Percentiles rank a stretch among this genome's conserved stretches.
Conservation (phyloP, 2,113 vertebrate species). For the Todiramphus chloris region DNA sequence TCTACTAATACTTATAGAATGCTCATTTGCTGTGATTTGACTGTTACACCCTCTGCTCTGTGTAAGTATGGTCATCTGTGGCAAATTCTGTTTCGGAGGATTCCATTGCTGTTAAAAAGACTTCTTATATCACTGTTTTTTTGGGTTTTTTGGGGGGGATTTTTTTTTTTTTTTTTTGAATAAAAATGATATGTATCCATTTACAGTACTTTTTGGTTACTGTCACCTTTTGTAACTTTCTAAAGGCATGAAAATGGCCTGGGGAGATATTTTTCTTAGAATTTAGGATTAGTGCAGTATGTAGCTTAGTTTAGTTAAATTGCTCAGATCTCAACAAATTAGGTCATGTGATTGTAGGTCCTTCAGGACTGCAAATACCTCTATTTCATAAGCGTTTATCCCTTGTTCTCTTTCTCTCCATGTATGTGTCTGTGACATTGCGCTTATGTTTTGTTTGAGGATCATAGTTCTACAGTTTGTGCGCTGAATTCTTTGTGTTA, state of each 20-base stretch:
- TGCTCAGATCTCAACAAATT: not conserved
- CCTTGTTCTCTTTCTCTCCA: not conserved
- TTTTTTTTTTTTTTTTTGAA: not conserved
- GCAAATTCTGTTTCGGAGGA: not conserved
- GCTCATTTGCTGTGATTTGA: slow-evolving; percentile 12
- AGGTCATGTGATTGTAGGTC: not conserved
- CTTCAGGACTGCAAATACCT: not conserved
- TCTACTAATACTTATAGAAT: not conserved
- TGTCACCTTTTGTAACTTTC: not conserved
- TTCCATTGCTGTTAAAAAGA: not conserved
- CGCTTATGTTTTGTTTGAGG: not conserved
- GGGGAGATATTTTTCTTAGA: not conserved
- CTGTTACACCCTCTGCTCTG: not conserved
- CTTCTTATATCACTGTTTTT: not conserved
- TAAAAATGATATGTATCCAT: fast-evolving
- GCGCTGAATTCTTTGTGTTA: not conserved
- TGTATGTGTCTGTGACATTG: not conserved
- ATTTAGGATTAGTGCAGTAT: not conserved
- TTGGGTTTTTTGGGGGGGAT: not conserved
- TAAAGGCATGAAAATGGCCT: not conserved
- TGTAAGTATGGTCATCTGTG: not conserved
- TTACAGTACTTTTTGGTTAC: not conserved
- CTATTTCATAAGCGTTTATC: not conserved
- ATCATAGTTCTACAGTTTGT: not conserved
- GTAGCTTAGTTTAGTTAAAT: not conserved